These are phyloP conservation scores for Mythimna pallens DNA, from an alignment of 2,888 invertebrate species.

Conservation along the genomic window DNA sequence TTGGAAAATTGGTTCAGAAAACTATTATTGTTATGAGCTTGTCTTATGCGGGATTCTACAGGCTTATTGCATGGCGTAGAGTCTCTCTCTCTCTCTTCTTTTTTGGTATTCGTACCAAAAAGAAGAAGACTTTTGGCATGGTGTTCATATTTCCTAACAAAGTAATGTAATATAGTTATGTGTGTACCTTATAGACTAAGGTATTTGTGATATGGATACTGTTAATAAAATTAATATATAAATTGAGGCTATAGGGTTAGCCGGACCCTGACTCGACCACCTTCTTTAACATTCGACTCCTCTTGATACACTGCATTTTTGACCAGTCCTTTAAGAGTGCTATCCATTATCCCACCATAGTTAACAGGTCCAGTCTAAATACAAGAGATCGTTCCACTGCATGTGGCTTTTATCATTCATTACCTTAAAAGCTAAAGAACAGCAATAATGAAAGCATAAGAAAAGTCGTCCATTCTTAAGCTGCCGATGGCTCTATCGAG, in stretches of 20 bases:
- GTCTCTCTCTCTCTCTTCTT: too few relatives aligned
- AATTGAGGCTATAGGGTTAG: not conserved
- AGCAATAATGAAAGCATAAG: not conserved
- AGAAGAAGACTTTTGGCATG: too few relatives aligned
- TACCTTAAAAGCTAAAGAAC: not conserved
- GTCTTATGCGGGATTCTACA: not conserved
- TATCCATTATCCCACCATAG: not conserved
- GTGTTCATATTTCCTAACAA: too few relatives aligned
- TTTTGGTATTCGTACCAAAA: too few relatives aligned
- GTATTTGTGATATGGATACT: too few relatives aligned
- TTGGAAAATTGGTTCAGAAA: not conserved
- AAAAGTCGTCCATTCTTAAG: not conserved
- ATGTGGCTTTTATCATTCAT: not conserved
- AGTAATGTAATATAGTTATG: too few relatives aligned
- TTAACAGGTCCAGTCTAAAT: not conserved
- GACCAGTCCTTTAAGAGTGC: not conserved
- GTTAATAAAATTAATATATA: too few relatives aligned
- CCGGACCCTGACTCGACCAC: not conserved
- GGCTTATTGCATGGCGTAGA: too few relatives aligned
- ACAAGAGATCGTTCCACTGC: not conserved
- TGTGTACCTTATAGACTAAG: too few relatives aligned
- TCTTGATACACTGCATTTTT: not conserved
- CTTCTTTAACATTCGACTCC: not conserved
- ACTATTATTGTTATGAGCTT: not conserved
- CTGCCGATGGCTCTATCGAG: conserved; percentile 11